Percentiles rank a stretch among this genome's conserved stretches.
These are phyloP conservation scores for Tetramorium bicarinatum DNA, from an alignment of 2,888 invertebrate species.

Conservation along the genomic window DNA sequence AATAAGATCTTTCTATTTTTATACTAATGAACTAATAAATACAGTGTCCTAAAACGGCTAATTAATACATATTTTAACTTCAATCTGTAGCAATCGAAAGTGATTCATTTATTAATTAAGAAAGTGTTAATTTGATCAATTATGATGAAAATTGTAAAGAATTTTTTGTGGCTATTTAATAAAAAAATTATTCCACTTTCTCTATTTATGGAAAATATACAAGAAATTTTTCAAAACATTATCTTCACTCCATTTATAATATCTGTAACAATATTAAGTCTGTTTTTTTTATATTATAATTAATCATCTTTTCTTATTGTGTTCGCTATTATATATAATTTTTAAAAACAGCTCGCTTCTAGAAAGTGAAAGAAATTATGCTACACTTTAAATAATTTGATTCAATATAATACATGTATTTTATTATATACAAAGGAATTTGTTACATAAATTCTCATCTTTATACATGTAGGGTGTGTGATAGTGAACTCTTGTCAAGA, in stretches of 20 bases:
- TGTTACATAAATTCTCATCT: conserved; percentile 1
- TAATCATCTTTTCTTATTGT: neutral
- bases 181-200: neutral
- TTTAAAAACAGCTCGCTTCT: neutral
- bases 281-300: neutral
- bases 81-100: neutral
- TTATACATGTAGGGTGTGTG: neutral
- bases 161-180: neutral
- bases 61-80: neutral
- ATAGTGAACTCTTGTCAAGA: neutral
- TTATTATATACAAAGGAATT: conserved; percentile 23
- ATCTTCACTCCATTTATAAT: neutral
- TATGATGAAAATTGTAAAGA: neutral
- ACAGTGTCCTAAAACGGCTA: neutral
- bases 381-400: conserved; percentile 5
- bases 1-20: neutral
- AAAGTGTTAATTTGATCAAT: neutral
- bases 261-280: neutral
- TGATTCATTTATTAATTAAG: neutral
- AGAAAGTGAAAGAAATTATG: neutral
- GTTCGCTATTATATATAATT: neutral
- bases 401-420: conserved; percentile 27
- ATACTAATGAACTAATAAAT: neutral
- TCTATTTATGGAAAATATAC: neutral
- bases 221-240: neutral